Base-by-base conservation (phyloP, 2,888 invertebrate species). In the Drosophila affinis region DNA sequence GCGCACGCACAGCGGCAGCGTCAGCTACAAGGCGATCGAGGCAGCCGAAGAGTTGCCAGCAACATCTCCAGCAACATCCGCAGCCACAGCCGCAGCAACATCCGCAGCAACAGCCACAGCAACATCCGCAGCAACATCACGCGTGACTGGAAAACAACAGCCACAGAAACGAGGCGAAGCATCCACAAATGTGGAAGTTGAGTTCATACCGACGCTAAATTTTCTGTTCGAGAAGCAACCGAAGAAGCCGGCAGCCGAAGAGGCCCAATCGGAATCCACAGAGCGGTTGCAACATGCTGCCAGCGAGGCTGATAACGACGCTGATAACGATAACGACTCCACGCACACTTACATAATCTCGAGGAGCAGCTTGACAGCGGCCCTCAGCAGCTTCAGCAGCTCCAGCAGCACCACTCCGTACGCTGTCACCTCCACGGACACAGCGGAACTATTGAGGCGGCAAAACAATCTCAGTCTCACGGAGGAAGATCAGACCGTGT, bases 161-260 rank as follows among this genome's bases (percentile, higher is more conserved):
- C 53, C 18, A 51, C 70, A 79, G 67, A 83, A 39, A 6, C 39
- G 39, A n/a, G 39, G 39, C 6, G 47, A 39, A 12, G 18, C 18
- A 29, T 2, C 53, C n/a, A 51, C 72, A 78, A 72, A 83, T 75
- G 76, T 76, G 54, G 72, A 74, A 47, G 73, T 79, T 71, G 90
- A 91, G 79, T 75, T 91, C 27, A 86, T 91, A 81, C 92, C 90
- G 49, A 91, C 90, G 60, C 75, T 91, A 62, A 89, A 89, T 63
- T 90, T 91, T 70, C 77, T 91, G 54, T 79, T 87, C 9, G 71
- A 80, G 59, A 78, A 80, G 54, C 73, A 77, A 49, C 34, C 51
- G 24, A 70, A 55, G 29, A 58, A 24, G 54, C 47, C 55, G 44
- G 53, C 73, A 77, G 52, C 27, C 51, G 34, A 61, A 52, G 46